Base-by-base conservation (phyloP, 2,888 invertebrate species). In the Rhamnusium bicolor region DNA sequence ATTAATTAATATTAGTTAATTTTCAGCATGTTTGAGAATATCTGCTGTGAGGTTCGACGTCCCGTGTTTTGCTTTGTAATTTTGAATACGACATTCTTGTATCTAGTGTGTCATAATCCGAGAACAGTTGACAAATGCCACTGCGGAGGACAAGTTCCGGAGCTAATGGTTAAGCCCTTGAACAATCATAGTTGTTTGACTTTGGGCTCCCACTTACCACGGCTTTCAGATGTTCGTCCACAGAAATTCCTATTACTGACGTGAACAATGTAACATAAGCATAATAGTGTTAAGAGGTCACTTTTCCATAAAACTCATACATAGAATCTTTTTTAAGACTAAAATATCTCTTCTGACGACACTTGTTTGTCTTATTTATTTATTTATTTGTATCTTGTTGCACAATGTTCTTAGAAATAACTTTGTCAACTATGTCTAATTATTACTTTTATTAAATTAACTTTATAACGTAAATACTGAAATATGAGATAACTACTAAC, bases 131-230 rank as follows among this genome's bases (percentile, higher is more conserved):
- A 80, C 80, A 79, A 77, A 80, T 78, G 77, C 73, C 63, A 69
- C 65, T 63, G 66, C 54, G 65, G 58, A 73, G 73, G 75, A 71
- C 65, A 74, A 75, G 66, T 70, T 79, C 76, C 77, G 71, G 69
- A 66, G 67, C 51, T 51, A 51, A 51, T 51, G 51, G 76, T 72
- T 79, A 78, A 80, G 76, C 79, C 62, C 71, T 78, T 73, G 61
- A 69, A 73, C 79, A 76, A 75, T 79, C 73, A 69, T 67, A 66
- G 74, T 70, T 78, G 76, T 78, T 80, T 79, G 77, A 79, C 79
- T 78, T 79, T 68, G 72, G 71, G 68, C 68, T 74, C 32, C 61
- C 66, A 47, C 54, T 46, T 51, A 65, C 71, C 63, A 32, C 67
- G 63, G 56, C 56, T 32, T 63, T 61, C 61, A 46, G 46, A 67